These are phyloP conservation scores for Neuroscelio doddi DNA, from an alignment of 2,888 invertebrate genomes.

Conservation along the genomic window DNA sequence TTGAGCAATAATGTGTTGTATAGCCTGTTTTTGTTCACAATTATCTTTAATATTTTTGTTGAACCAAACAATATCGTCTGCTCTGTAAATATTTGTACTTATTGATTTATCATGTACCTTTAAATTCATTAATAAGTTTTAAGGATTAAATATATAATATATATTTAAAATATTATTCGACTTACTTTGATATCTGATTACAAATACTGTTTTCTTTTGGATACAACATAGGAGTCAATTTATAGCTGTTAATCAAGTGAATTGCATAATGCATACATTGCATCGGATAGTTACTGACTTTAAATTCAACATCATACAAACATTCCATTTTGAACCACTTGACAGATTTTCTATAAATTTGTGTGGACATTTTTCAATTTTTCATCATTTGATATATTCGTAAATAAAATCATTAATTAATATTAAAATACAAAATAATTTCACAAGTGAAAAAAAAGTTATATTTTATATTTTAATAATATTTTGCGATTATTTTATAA, in stretches of 20 bases:
- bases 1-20: slow-evolving; percentile 78
- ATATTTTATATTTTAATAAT: too few species aligned
- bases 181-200: too few species aligned
- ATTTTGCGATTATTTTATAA: too few species aligned
- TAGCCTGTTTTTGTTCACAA: slow-evolving; percentile 78
- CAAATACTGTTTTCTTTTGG: background rate
- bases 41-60: slow-evolving; percentile 73
- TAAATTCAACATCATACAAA: slow-evolving; percentile 41
- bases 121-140: too few species aligned
- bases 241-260: background rate
- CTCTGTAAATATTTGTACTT: too few species aligned
- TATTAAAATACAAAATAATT: too few species aligned
- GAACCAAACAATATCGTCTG: slow-evolving; percentile 52
- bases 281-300: slow-evolving; percentile 37
- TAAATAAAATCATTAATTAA: too few species aligned
- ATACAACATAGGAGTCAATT: background rate
- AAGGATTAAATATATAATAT: too few species aligned
- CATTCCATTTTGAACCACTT: background rate
- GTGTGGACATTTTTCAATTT: background rate
- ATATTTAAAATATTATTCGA: too few species aligned
- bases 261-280: slow-evolving; percentile 47
- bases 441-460: too few species aligned
- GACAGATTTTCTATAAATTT: background rate
- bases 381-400: too few species aligned
- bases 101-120: too few species aligned